Percentiles rank a stretch among this genome's conserved stretches.
Conservation (phyloP, 2,797 vertebrate genomes). For the Fistularia tabacaria region DNA sequence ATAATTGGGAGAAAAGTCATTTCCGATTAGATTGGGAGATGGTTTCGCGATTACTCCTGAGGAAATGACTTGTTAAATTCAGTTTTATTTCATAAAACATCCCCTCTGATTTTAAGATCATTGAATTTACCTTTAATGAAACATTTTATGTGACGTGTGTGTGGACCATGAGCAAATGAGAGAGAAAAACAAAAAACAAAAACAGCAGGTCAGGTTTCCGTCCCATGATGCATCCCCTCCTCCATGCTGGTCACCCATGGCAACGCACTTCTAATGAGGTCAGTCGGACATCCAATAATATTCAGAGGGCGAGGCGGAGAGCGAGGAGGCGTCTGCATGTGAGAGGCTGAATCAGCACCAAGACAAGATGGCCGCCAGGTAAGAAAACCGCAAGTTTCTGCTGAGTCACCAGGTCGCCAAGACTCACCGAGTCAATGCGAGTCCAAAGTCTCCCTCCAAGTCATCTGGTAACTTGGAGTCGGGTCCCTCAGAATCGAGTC, state of each 20-base stretch:
- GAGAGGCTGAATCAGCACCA: conserved; percentile 49
- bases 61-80: no score
- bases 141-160: no score
- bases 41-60: no score
- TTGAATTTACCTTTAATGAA: no score
- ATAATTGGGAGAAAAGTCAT: no score
- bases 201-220: conserved; percentile 66
- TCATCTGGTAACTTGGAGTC: not conserved
- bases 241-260: conserved; percentile 53
- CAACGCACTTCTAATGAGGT: conserved; percentile 75
- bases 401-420: conserved; percentile 3
- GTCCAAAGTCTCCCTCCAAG: not conserved
- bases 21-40: no score
- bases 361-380: conserved; percentile 56
- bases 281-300: conserved; percentile 74
- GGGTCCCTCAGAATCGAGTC: not conserved
- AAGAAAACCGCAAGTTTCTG: not conserved
- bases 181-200: conserved; percentile 20
- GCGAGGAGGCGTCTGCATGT: conserved; percentile 46
- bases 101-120: no score
- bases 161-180: no score
- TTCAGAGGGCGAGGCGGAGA: conserved; percentile 28
- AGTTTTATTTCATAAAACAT: no score
- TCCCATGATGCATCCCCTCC: conserved; percentile 67
- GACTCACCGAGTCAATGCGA: no score